Conservation (phyloP, 2,888 invertebrate species). For the Callimorpha dominula region DNA sequence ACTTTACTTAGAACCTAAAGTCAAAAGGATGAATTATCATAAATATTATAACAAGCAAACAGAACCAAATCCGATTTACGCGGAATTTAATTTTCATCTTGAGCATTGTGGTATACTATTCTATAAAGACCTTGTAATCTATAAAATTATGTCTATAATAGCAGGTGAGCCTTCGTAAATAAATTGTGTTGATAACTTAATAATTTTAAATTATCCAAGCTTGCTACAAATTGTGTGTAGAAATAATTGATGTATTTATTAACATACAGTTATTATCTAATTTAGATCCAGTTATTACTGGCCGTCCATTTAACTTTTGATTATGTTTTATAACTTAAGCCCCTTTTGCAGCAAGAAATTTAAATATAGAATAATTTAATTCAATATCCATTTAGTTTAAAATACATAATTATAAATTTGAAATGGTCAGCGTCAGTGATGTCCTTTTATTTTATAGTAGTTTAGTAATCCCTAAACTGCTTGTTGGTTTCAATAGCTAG, state of each 20-base stretch:
- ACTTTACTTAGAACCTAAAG: not conserved
- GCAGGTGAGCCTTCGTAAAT: constrained; percentile 17
- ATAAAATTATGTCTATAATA: constrained; percentile 19
- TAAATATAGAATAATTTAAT: not conserved
- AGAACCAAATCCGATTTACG: not conserved
- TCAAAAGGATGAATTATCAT: not conserved
- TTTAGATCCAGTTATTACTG: constrained; percentile 9
- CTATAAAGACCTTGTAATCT: constrained; percentile 16
- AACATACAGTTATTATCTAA: constrained; percentile 9
- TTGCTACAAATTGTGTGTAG: constrained; percentile 15
- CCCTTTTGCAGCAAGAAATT: not conserved
- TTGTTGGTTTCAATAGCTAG: not conserved
- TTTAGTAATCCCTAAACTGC: not conserved
- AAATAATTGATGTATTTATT: constrained; percentile 18
- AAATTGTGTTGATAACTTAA: constrained; percentile 42
- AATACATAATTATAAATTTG: not conserved
- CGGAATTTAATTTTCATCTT: not conserved
- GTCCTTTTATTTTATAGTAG: not conserved
- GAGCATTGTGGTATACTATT: not conserved
- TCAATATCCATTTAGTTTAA: not conserved
- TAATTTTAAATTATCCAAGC: constrained; percentile 45
- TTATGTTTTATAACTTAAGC: not conserved
- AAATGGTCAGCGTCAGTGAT: not conserved
- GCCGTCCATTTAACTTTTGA: not conserved
- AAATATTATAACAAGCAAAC: not conserved